Conservation (phyloP, 2,113 vertebrate species). For the Indicator maculatus region DNA sequence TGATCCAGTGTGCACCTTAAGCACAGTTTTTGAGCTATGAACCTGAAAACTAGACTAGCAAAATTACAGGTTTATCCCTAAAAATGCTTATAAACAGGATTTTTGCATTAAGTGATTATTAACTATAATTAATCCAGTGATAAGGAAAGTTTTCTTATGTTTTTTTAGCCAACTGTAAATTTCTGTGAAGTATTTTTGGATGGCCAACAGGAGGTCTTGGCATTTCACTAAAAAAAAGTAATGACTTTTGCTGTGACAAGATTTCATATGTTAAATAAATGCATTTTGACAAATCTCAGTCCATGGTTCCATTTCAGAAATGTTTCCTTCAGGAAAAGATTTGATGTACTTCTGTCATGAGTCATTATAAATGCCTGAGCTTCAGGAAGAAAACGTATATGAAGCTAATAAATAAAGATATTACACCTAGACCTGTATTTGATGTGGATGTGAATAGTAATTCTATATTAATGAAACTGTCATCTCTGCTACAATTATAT, state of each 20-base stretch:
- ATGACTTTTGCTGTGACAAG: neutral
- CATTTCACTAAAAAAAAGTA: neutral
- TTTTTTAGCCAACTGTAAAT: neutral
- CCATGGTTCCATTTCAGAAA: conserved; percentile 9
- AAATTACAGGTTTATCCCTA: neutral
- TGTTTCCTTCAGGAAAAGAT: conserved; percentile 30
- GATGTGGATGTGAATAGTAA: conserved; percentile 17
- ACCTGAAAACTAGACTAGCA: neutral
- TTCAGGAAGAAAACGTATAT: conserved; percentile 17
- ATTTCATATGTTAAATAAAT: conserved; percentile 13
- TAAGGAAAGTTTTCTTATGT: neutral
- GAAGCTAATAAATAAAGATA: conserved; percentile 45
- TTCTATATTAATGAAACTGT: conserved; percentile 21
- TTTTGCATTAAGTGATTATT: neutral
- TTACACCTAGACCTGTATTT: conserved; percentile 21
- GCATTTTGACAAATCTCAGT: conserved; percentile 37
- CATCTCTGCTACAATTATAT: neutral
- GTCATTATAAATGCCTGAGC: conserved; percentile 24
- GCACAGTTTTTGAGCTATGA: neutral
- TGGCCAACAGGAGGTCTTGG: neutral
- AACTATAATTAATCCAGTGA: neutral
- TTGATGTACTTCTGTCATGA: conserved; percentile 13
- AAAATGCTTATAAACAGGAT: neutral
- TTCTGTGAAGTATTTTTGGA: neutral
- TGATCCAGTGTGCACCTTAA: neutral